phyloP scores from a whole-genome alignment of 2,797 vertebrate genomes.

The Lutjanus argentimaculatus region DNA sequence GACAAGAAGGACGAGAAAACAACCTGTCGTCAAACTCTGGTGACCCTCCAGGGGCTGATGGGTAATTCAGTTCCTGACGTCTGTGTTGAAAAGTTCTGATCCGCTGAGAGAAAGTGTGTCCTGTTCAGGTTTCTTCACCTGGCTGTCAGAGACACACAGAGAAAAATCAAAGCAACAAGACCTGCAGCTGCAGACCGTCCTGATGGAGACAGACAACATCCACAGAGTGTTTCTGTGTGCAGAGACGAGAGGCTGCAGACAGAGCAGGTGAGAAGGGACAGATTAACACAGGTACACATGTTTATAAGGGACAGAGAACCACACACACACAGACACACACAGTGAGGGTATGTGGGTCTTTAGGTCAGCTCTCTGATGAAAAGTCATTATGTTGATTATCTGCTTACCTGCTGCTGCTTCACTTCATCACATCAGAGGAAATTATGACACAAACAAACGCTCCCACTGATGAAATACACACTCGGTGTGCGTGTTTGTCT shows the following conservation, averaged over 20 bases:
- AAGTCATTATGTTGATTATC: conserved; percentile 62
- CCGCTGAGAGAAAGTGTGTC: background rate
- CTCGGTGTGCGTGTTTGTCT: background rate
- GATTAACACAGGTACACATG: background rate
- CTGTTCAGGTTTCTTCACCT: background rate
- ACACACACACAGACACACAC: background rate
- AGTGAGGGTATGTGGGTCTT: conserved; percentile 37
- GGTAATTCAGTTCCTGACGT: background rate
- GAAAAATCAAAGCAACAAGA: too few species aligned
- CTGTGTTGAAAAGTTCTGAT: background rate
- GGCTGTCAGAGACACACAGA: background rate
- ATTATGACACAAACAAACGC: conserved; percentile 19
- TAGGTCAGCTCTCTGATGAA: conserved; percentile 46
- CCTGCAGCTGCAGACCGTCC: too few species aligned
- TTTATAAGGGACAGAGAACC: conserved; percentile 27
- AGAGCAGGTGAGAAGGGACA: background rate
- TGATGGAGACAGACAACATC: too few species aligned
- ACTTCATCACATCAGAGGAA: conserved; percentile 19
- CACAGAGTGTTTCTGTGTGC: too few species aligned
- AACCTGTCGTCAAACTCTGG: background rate
- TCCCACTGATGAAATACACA: conserved; percentile 17
- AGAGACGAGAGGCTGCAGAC: background rate
- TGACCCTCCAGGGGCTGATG: background rate
- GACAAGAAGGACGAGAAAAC: background rate
- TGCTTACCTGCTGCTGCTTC: conserved; percentile 44